These are phyloP conservation scores for Neomonachus schauinslandi DNA, from an alignment of 2,113 vertebrate genomes.

Conservation along the genomic window DNA sequence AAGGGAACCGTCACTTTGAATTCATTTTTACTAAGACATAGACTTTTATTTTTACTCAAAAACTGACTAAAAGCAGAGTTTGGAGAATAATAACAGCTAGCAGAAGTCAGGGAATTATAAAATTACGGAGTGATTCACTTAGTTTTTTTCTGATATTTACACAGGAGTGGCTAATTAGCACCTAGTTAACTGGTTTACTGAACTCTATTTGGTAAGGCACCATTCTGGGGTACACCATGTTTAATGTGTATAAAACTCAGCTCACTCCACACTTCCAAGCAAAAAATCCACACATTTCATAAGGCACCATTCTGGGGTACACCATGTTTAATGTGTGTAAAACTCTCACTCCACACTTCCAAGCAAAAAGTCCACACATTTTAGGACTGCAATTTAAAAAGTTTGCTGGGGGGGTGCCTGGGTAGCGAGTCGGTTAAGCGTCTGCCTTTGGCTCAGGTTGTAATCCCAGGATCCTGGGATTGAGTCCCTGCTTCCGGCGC, in stretches of 20 bases:
- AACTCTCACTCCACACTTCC: neutral
- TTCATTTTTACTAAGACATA: conserved; percentile 25
- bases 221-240: neutral
- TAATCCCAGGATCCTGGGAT: neutral
- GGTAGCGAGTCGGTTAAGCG: neutral
- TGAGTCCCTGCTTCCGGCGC: neutral
- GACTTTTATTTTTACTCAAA: conserved; percentile 41
- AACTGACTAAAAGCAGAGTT: neutral
- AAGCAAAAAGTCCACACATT: neutral
- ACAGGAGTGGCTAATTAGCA: neutral
- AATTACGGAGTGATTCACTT: neutral
- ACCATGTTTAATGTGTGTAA: neutral
- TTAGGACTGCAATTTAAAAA: neutral
- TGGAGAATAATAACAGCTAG: neutral
- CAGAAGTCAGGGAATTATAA: neutral
- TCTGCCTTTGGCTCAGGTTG: neutral
- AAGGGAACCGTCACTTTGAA: neutral
- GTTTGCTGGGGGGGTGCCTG: neutral
- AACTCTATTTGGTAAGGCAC: neutral
- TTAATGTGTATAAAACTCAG: neutral
- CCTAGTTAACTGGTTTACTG: neutral
- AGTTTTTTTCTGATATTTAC: neutral
- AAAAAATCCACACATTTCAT: neutral
- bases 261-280: neutral
- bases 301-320: neutral